Conservation (phyloP, 2,797 vertebrate species). For the Carcharodon carcharias region DNA sequence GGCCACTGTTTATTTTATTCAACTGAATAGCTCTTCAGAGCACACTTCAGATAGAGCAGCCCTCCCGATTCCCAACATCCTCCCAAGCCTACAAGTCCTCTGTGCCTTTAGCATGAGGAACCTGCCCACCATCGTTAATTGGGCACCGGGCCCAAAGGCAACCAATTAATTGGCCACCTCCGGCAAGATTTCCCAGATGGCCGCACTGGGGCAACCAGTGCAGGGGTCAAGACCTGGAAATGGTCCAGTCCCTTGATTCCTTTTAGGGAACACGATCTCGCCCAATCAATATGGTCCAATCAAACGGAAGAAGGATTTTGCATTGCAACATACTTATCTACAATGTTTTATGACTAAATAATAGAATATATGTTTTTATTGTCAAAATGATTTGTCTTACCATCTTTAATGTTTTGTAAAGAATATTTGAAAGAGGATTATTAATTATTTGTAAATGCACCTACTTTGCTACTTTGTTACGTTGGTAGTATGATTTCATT, state of each 20-base stretch:
- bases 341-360: too few species aligned
- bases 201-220: too few species aligned
- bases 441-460: neutral
- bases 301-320: neutral
- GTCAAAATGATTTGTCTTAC: neutral
- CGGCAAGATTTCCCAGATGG: too few species aligned
- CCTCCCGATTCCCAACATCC: neutral
- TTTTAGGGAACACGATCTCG: neutral
- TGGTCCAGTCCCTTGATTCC: neutral
- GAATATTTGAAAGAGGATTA: neutral
- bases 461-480: neutral
- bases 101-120: neutral
- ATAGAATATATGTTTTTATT: neutral
- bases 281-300: neutral
- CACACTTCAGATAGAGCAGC: neutral
- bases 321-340: neutral
- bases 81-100: neutral
- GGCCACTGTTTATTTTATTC: neutral
- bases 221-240: neutral
- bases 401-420: neutral
- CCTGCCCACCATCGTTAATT: too few species aligned
- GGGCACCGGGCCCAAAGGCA: too few species aligned
- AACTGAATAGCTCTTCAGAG: neutral
- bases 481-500: neutral
- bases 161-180: too few species aligned